These are phyloP conservation scores for Drepanosiphum platanoidis DNA, from an alignment of 2,888 invertebrate species.

Conservation along the genomic window DNA sequence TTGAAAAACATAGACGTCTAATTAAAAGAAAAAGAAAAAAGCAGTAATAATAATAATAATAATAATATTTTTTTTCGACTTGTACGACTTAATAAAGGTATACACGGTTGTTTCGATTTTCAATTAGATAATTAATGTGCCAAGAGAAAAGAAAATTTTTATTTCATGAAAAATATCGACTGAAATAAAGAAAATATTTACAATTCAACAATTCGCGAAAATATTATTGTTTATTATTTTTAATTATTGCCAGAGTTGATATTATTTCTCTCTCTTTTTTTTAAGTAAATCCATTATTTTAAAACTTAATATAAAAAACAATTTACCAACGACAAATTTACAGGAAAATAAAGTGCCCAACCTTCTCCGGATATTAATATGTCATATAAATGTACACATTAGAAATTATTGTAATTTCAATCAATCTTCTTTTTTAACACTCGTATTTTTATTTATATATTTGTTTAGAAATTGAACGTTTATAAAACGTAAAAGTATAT, in stretches of 20 bases:
- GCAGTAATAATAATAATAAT: too few species aligned
- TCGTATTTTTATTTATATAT: neutral
- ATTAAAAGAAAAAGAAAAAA: neutral
- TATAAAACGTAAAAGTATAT: neutral
- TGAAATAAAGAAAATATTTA: neutral
- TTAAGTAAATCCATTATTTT: too few species aligned
- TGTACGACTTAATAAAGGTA: neutral
- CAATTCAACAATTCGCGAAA: neutral
- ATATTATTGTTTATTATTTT: neutral
- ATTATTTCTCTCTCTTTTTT: too few species aligned
- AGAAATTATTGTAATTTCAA: neutral
- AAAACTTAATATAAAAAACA: too few species aligned
- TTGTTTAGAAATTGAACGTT: neutral
- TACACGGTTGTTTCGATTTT: neutral
- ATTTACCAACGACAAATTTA: too few species aligned
- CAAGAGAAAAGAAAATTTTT: neutral
- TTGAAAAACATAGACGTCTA: neutral
- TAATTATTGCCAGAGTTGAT: neutral
- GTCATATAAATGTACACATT: too few species aligned
- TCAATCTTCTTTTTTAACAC: neutral
- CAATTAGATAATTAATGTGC: neutral
- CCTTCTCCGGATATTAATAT: neutral
- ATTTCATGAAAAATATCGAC: neutral
- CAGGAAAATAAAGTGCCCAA: too few species aligned
- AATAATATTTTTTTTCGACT: too few species aligned